These are phyloP conservation scores for Dromiciops gliroides DNA, from an alignment of 2,113 vertebrate genomes.

Conservation along the genomic window DNA sequence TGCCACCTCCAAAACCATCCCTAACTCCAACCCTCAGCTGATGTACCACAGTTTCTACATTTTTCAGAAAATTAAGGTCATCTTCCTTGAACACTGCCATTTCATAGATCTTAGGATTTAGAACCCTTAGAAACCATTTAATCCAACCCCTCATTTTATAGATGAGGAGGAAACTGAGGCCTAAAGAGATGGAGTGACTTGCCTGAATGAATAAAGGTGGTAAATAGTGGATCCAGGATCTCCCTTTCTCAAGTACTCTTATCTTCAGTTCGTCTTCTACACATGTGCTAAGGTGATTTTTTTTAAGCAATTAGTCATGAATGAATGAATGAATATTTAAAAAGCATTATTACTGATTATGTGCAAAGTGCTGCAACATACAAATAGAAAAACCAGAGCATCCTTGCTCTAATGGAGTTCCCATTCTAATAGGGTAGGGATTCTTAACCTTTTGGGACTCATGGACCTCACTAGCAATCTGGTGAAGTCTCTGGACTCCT, in stretches of 20 bases:
- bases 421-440: not conserved
- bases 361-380: not conserved
- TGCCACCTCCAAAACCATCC: not conserved
- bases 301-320: not conserved
- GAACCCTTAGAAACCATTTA: not conserved
- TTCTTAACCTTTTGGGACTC: not conserved
- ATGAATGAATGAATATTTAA: not conserved
- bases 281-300: not conserved
- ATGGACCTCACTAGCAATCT: not conserved
- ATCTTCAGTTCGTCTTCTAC: not conserved
- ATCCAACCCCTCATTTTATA: not conserved
- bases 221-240: not conserved
- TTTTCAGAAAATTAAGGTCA: not conserved
- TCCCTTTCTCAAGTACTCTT: not conserved
- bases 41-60: not conserved
- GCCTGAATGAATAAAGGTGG: not conserved
- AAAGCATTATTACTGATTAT: not conserved
- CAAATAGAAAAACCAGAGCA: not conserved
- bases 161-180: not conserved
- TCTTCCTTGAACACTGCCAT: not conserved
- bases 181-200: not conserved
- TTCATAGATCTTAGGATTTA: not conserved
- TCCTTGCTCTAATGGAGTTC: not conserved
- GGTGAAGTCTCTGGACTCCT: not conserved
- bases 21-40: not conserved